Evolutionary conservation across 2,113 vertebrate species (phyloP).

Genomic region (Pseudorasbora parva): DNA sequence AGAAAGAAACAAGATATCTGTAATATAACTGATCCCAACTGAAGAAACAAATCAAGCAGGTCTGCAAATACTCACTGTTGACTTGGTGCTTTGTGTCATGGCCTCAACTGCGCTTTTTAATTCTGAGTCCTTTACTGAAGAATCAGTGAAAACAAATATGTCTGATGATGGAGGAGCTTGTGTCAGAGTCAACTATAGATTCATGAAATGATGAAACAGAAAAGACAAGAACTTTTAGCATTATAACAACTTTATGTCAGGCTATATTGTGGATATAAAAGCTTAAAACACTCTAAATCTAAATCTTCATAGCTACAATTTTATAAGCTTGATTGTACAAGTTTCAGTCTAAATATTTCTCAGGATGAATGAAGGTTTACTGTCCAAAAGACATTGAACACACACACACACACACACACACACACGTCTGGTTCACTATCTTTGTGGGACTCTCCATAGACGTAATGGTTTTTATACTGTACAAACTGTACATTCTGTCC

Average conservation of each 20-base stretch:
- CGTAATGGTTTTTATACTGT: too few species aligned
- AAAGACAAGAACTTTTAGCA: background rate
- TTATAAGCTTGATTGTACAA: background rate
- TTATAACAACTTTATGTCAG: background rate
- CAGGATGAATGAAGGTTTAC: background rate
- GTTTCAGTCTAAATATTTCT: background rate
- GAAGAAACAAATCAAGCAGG: background rate
- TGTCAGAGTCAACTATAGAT: constrained; percentile 64
- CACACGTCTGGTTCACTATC: background rate
- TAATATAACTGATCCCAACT: background rate
- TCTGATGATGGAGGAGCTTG: constrained; percentile 62
- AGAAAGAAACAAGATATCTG: background rate
- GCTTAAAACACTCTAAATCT: background rate
- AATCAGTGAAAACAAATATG: constrained; percentile 74
- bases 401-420: background rate
- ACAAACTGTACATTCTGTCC: too few species aligned
- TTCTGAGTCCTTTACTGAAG: constrained; percentile 61
- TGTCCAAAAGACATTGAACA: background rate
- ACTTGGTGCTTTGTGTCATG: constrained; percentile 65
- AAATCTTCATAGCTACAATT: background rate
- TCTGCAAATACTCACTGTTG: constrained; percentile 54
- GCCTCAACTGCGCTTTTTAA: constrained; percentile 63
- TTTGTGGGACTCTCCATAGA: too few species aligned
- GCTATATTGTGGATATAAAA: background rate
- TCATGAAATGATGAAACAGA: background rate